These are phyloP conservation scores for Platycercus adscitus DNA, from an alignment of 2,113 vertebrate species.

Conservation along the genomic window DNA sequence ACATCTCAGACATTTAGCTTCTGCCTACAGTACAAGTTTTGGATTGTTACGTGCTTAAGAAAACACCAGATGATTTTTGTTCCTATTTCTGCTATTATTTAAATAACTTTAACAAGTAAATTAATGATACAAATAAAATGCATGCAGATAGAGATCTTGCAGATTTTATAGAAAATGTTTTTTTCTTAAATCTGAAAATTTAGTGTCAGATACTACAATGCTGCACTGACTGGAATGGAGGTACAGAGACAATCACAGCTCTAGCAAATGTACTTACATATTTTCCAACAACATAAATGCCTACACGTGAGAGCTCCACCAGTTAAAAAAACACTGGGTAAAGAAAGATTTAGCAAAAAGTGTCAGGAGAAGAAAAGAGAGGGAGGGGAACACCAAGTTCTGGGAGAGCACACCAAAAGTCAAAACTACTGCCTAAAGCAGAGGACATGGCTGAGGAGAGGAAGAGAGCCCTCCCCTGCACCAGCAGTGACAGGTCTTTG, in stretches of 20 bases:
- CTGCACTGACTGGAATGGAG: not conserved
- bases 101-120: not conserved
- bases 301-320: not conserved
- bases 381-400: not conserved
- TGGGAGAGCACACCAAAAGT: not conserved
- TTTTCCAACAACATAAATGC: not conserved
- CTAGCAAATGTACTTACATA: not conserved
- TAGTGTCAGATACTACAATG: not conserved
- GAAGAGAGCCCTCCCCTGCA: not conserved
- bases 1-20: not conserved
- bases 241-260: not conserved
- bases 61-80: not conserved
- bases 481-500: fast-evolving
- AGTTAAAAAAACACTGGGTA: not conserved
- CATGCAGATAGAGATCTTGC: not conserved
- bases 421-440: not conserved
- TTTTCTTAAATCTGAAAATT: not conserved
- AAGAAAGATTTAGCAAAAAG: not conserved
- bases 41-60: not conserved
- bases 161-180: not conserved
- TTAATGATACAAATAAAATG: not conserved
- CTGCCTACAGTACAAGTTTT: not conserved
- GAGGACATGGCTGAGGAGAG: not conserved
- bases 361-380: not conserved
- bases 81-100: not conserved